phyloP scores from a whole-genome alignment of 2,113 vertebrate species.

The Symphodus melops region DNA sequence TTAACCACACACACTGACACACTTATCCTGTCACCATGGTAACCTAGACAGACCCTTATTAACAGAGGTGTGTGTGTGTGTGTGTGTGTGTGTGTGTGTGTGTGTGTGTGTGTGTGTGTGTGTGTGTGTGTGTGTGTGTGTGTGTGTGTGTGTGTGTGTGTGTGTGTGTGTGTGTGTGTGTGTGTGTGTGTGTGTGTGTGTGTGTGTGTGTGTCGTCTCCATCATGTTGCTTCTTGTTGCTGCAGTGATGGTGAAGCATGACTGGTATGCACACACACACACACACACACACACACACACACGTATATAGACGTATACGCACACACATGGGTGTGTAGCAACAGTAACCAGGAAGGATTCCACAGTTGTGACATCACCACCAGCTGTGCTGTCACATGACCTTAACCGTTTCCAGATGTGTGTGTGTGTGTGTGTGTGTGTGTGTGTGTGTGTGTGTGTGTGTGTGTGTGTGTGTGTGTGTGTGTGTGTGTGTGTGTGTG shows the following conservation, averaged over 20 bases:
- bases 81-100: no score
- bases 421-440: background rate
- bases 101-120: constrained; percentile 15
- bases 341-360: constrained; percentile 61
- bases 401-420: constrained; percentile 25
- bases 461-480: background rate
- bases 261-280: constrained; percentile 45
- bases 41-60: constrained; percentile 35
- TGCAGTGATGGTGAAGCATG: constrained; percentile 28
- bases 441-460: constrained; percentile 4
- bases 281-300: constrained; percentile 34
- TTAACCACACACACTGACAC: constrained; percentile 10
- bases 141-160: constrained; percentile 1
- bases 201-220: background rate
- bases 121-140: constrained; percentile 19
- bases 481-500: background rate
- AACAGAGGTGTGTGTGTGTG: constrained; percentile 1
- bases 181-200: background rate
- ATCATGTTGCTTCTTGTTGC: constrained; percentile 58
- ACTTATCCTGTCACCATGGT: constrained; percentile 41
- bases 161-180: background rate
- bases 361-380: constrained; percentile 53
- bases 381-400: constrained; percentile 67
- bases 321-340: constrained; percentile 9
- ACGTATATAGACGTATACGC: background rate